Base-by-base conservation (phyloP, 2,113 vertebrate species). In the Mola mola region DNA sequence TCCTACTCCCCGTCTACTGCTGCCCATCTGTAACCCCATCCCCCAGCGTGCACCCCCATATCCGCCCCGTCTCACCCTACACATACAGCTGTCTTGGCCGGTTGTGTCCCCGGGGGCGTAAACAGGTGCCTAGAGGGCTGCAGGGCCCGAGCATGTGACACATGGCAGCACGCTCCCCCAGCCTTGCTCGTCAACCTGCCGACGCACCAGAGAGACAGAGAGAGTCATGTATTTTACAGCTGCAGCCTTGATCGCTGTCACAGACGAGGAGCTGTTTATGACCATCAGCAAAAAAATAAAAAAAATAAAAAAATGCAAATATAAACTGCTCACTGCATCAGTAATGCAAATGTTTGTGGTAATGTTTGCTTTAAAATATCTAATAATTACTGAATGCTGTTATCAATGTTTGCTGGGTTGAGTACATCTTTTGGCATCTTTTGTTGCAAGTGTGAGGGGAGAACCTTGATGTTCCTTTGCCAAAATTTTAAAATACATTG, bases 11-110 rank as follows among this genome's bases (percentile, higher is more conserved):
- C 3, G 46, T 79, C 81, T 81, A 65, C 76, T 76, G 53, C 11
- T 40, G 80, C 83, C 91, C 90, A 91, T 91, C 85, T 93, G 88
- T 90, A 86, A 83, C 69, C 82, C 86, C 85, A 79, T 82, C 79
- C 88, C 78, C 78, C 79, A 40, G 3, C 51, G 68, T 31, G 59
- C 72, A 66, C 80, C 78, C 81, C 63, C 46, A 81, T 65, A 79
- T 84, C 79, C 49, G 33, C 63, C 66, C 84, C 9, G 69, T 81
- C 83, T 83, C 62, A 2, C 46, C 72, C 78, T 57, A 60, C 73
- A 79, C 82, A 77, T 84, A 90, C 90, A 92, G 91, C 91, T 91
- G 91, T 90, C 89, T 84, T 56, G 72, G 82, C 77, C 66, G 52
- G 70, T 78, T 66, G 61, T 72, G 75, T 87, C 84, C 88, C 87